Evolutionary conservation across 2,888 invertebrate species (phyloP).

Genomic region (Drosophila flavopinicola): DNA sequence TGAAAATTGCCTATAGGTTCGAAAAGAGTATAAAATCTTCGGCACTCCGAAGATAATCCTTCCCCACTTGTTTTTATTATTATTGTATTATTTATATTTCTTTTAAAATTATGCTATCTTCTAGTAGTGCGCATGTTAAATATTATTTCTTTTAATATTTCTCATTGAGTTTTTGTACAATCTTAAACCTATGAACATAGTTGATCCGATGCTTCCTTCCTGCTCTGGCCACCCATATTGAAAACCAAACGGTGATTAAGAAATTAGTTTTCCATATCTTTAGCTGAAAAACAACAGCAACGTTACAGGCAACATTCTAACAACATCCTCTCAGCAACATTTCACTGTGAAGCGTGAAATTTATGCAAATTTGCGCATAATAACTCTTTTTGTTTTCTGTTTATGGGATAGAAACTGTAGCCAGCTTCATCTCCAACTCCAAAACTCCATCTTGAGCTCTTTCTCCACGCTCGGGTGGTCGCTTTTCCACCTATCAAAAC

Average conservation of each 20-base stretch:
- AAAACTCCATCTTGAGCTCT: constrained; percentile 30
- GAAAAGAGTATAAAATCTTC: too few relatives aligned
- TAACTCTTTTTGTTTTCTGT: constrained; percentile 78
- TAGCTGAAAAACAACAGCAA: constrained; percentile 24
- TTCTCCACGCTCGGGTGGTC: constrained; percentile 76
- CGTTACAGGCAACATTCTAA: constrained; percentile 29
- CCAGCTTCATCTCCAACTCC: constrained; percentile 15
- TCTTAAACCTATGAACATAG: too few relatives aligned
- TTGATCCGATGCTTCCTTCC: constrained; percentile 4
- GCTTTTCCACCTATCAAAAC: constrained; percentile 52
- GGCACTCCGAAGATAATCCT: too few relatives aligned
- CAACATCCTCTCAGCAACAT: constrained; percentile 54
- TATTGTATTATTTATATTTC: too few relatives aligned
- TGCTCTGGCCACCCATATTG: constrained; percentile 36
- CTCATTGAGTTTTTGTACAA: too few relatives aligned
- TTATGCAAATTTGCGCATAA: constrained; percentile 79
- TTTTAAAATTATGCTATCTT: too few relatives aligned
- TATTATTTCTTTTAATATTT: too few relatives aligned
- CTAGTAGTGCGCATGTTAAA: too few relatives aligned
- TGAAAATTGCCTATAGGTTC: too few relatives aligned
- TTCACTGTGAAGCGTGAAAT: constrained; percentile 68
- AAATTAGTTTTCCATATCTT: constrained; percentile 42
- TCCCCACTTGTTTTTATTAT: too few relatives aligned
- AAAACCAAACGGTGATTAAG: constrained; percentile 42
- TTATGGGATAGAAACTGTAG: constrained; percentile 7